These are phyloP conservation scores for Andricus curvator DNA, from an alignment of 2,888 invertebrate species.

Conservation along the genomic window DNA sequence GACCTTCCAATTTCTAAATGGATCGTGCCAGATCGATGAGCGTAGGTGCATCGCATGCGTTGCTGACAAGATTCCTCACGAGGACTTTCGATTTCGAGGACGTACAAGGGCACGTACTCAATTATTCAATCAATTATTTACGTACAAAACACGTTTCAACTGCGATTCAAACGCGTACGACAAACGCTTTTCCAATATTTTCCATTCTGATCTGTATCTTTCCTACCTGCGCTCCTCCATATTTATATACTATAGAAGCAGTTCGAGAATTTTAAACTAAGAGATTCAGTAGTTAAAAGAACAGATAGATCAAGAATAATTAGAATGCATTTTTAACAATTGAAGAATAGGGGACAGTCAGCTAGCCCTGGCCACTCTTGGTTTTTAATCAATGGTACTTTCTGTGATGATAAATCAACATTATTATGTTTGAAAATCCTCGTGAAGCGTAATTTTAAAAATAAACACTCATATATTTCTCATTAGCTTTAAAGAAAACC, in stretches of 20 bases:
- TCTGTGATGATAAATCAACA: too few species aligned
- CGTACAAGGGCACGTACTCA: constrained; percentile 33
- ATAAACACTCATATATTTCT: too few species aligned
- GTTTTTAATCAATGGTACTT: too few species aligned
- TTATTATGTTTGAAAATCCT: too few species aligned
- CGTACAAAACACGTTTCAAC: neutral
- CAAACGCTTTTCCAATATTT: neutral
- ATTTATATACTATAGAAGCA: neutral
- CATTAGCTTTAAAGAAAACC: too few species aligned
- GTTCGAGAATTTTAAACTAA: neutral
- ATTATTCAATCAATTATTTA: constrained; percentile 30
- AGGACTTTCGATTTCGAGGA: constrained; percentile 40
- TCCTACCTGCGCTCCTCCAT: neutral
- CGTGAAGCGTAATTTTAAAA: too few species aligned
- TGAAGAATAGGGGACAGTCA: too few species aligned
- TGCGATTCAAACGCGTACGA: neutral
- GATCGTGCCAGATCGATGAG: constrained; percentile 40
- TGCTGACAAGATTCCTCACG: constrained; percentile 26
- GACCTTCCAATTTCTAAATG: constrained; percentile 50
- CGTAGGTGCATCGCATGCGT: constrained; percentile 35
- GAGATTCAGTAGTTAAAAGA: neutral
- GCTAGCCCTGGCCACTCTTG: too few species aligned
- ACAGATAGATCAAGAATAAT: neutral
- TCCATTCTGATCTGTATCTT: neutral
- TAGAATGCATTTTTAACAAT: too few species aligned